Conservation (phyloP, 2,113 vertebrate genomes). For the Myocastor coypus region DNA sequence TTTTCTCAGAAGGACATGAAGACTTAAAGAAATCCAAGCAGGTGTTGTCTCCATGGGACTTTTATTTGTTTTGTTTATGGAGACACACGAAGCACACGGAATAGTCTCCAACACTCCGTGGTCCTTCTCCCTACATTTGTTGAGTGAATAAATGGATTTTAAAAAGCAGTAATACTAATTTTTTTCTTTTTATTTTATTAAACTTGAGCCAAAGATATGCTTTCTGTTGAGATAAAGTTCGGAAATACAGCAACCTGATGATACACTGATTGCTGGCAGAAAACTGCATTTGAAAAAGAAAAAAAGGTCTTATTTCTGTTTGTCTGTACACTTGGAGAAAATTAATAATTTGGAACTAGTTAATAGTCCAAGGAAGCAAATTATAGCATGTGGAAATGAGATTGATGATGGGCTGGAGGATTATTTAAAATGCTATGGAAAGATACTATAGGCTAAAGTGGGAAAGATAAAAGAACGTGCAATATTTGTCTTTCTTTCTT, state of each 20-base stretch:
- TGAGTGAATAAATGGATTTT: too few relatives aligned
- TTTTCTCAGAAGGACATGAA: too few relatives aligned
- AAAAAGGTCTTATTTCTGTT: not conserved
- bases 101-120: too few relatives aligned
- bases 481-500: not conserved
- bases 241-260: not conserved
- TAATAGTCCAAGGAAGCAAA: not conserved
- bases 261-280: not conserved
- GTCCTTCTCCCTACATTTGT: too few relatives aligned
- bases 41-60: too few relatives aligned
- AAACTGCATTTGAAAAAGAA: conserved; percentile 7
- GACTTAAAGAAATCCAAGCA: too few relatives aligned
- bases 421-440: not conserved
- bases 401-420: not conserved
- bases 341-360: not conserved
- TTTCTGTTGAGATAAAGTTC: conserved; percentile 10
- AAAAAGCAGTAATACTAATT: not conserved
- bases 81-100: too few relatives aligned
- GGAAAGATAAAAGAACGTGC: too few relatives aligned
- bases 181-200: not conserved
- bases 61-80: too few relatives aligned
- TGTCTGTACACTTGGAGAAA: not conserved
- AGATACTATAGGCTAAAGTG: too few relatives aligned
- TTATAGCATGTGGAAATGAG: not conserved
- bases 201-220: not conserved